Evolutionary conservation across 2,113 vertebrate species (phyloP), one percentile per base, ranked within the genome.

Genomic region (Thymallus thymallus): DNA sequence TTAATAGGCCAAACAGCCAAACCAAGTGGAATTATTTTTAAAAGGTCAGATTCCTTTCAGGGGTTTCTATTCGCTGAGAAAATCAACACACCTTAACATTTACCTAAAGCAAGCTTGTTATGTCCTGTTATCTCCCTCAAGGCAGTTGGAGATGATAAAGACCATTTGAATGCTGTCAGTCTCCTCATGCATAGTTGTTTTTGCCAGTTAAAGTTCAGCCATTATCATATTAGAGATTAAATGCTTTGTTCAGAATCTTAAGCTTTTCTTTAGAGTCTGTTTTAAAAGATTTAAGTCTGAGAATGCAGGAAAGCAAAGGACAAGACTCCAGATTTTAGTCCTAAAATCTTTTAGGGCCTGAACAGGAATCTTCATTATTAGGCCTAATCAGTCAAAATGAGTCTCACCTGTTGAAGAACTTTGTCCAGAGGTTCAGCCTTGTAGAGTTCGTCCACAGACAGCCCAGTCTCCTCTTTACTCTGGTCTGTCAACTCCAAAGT

Each of bases 361-460:
- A 32, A 66, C 63, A 16, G 51, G 18, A 66, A 20, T 66, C 64
- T 1, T 18, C 13, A 7, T 20, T 24, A 51, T 51, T 24, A 20
- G 26, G 23, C 26, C 60, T 1, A 20, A 74, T 73, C 23, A 23
- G 3, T 29, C 9, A 5, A 74, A 58, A 10, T 0, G 58, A 56
- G 60, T 66, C 92, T 96, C 92, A 99, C 97, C 96, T 98, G 95
- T 24, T 95, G 95, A 76, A 98, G 90, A 74, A 94, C 94, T 72
- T 93, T 92, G 81, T 98, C 97, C 90, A 98, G 90, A 0, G 95
- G 94, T 71, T 98, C 95, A 2, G 96, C 97, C 80, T 94, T 92
- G 78, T 89, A 65, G 76, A 99, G 1, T 63, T 95, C 95, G 29
- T 97, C 96, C 29, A 93, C 64, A 9, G 87, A 94, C 87, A 98